phyloP scores from a whole-genome alignment of 1,140 invertebrate species.

The Hetaerina americana region DNA sequence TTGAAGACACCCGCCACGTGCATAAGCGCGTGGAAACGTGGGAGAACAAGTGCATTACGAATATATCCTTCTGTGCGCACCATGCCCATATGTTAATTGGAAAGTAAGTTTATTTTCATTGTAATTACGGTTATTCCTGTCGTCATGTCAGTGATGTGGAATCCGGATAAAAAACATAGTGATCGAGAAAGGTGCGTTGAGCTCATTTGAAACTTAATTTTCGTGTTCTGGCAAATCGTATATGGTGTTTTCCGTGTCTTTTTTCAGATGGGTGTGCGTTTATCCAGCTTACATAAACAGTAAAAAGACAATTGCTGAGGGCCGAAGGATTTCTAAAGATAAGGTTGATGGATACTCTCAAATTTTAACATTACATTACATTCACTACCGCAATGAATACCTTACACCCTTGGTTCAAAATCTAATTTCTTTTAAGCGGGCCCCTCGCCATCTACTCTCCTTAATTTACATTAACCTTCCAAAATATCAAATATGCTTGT shows the following conservation, averaged over 20 bases:
- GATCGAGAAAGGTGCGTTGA: neutral
- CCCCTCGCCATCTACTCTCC: too few species aligned
- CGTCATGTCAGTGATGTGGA: neutral
- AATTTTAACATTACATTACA: slow-evolving; percentile 1
- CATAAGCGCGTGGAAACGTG: too few species aligned
- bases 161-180: neutral
- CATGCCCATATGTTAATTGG: too few species aligned
- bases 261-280: slow-evolving; percentile 83
- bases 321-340: slow-evolving; percentile 67
- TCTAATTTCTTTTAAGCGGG: neutral
- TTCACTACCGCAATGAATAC: neutral
- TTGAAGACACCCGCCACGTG: too few species aligned
- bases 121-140: too few species aligned
- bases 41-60: too few species aligned
- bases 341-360: slow-evolving; percentile 36
- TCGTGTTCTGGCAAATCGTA: neutral
- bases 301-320: slow-evolving; percentile 79
- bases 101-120: too few species aligned
- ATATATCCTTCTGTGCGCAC: too few species aligned
- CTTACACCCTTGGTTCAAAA: neutral
- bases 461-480: too few species aligned
- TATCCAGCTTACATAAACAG: slow-evolving; percentile 95
- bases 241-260: neutral
- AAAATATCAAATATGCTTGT: too few species aligned
- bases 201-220: neutral